These are phyloP conservation scores for Psilopogon haemacephalus DNA, from an alignment of 2,113 vertebrate species.

Conservation along the genomic window DNA sequence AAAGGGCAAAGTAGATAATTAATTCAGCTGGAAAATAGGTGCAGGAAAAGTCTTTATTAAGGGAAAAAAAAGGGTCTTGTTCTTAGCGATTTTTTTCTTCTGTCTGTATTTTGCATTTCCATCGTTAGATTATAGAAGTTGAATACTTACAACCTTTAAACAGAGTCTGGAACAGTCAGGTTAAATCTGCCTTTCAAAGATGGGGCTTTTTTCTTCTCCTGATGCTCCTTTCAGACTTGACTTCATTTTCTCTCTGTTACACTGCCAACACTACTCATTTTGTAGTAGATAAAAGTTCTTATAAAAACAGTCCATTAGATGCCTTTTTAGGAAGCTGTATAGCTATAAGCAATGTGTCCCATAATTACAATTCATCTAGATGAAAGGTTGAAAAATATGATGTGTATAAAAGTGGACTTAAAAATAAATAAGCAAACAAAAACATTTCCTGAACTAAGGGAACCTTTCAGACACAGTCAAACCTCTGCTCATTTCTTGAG, in stretches of 20 bases:
- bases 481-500: neutral
- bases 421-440: neutral
- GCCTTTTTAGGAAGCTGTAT: neutral
- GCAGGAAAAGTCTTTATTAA: neutral
- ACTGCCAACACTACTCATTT: neutral
- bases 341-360: neutral
- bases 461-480: neutral
- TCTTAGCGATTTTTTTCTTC: neutral
- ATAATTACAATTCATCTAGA: neutral
- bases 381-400: neutral
- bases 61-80: accelerated
- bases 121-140: neutral
- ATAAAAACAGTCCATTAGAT: neutral
- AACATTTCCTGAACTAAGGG: neutral
- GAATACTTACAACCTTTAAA: neutral
- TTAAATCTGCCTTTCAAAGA: neutral
- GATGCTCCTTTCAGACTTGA: neutral
- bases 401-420: neutral
- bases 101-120: neutral
- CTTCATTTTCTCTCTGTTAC: neutral
- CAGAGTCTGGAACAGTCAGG: neutral
- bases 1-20: slow-evolving; percentile 32
- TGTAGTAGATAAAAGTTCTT: neutral
- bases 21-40: neutral
- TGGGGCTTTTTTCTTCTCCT: neutral